These are phyloP conservation scores for Phymorhynchus buccinoides DNA, from an alignment of 1,140 invertebrate species.

Conservation along the genomic window DNA sequence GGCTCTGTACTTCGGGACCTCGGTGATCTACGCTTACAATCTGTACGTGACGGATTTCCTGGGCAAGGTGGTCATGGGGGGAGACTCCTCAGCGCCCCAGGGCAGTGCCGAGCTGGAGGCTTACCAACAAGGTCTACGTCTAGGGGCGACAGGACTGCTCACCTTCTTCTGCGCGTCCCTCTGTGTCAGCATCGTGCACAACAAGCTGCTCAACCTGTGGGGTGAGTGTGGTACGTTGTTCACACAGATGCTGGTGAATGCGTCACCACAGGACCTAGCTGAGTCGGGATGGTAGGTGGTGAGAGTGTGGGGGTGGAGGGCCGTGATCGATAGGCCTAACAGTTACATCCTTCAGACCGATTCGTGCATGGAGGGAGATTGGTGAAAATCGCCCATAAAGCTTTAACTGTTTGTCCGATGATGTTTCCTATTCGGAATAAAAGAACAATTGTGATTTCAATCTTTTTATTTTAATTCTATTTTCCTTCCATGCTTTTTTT, in stretches of 20 bases:
- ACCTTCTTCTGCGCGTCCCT: background rate
- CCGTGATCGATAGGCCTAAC: too few relatives aligned
- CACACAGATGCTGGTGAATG: too few relatives aligned
- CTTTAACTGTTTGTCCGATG: too few relatives aligned
- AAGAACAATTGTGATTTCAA: too few relatives aligned
- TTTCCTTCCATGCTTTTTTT: too few relatives aligned
- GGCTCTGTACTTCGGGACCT: background rate
- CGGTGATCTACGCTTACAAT: slow-evolving; percentile 1
- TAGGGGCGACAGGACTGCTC: background rate
- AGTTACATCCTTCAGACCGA: too few relatives aligned
- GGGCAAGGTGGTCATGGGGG: background rate
- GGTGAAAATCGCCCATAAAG: too few relatives aligned
- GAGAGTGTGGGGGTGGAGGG: background rate
- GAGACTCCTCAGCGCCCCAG: background rate
- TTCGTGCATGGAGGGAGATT: too few relatives aligned
- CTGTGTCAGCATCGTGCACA: background rate
- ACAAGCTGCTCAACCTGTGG: background rate
- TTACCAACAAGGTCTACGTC: background rate
- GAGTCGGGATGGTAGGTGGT: too few relatives aligned
- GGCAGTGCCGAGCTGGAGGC: background rate
- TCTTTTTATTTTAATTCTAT: too few relatives aligned
- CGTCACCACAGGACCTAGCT: too few relatives aligned
- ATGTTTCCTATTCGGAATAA: too few relatives aligned
- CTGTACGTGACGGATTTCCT: slow-evolving; percentile 17
- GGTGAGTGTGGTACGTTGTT: background rate